Evolutionary conservation across 2,797 vertebrate species (phyloP).

Genomic region (Microctenopoma stevenorrisi): DNA sequence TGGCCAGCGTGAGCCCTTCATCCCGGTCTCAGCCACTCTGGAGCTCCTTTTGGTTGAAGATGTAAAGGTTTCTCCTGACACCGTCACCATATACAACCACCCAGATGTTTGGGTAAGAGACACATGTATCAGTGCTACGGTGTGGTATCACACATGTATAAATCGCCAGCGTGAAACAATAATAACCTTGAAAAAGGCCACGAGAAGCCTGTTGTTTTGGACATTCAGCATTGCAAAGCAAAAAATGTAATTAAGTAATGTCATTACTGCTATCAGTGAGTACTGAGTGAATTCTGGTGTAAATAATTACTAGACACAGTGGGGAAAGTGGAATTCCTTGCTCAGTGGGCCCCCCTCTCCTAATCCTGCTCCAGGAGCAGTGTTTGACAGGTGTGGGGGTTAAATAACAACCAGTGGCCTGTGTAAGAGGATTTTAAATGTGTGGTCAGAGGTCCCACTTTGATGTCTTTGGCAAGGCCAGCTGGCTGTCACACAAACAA

Average conservation of each 20-base stretch:
- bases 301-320: background rate
- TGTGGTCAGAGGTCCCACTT: slow-evolving; percentile 30
- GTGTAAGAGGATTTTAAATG: slow-evolving; percentile 53
- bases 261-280: background rate
- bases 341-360: slow-evolving; percentile 1
- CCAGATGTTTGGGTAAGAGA: slow-evolving; percentile 87
- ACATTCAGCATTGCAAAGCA: background rate
- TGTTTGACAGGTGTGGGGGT: slow-evolving; percentile 33
- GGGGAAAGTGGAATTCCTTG: background rate
- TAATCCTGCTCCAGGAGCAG: slow-evolving; percentile 41
- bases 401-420: slow-evolving; percentile 56
- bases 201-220: background rate
- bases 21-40: slow-evolving; percentile 85
- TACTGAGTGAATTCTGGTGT: slow-evolving; percentile 1
- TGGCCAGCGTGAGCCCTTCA: slow-evolving; percentile 83
- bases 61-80: slow-evolving; percentile 86
- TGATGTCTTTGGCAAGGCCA: slow-evolving; percentile 26
- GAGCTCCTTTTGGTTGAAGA: slow-evolving; percentile 95
- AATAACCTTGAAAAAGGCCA: too few relatives aligned
- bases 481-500: slow-evolving; percentile 22
- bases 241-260: too few relatives aligned
- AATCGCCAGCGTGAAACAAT: too few relatives aligned
- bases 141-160: too few relatives aligned
- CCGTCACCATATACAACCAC: slow-evolving; percentile 92
- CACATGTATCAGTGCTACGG: background rate